phyloP scores from a whole-genome alignment of 2,113 vertebrate species.

The Cyphomyrus plagiostoma region DNA sequence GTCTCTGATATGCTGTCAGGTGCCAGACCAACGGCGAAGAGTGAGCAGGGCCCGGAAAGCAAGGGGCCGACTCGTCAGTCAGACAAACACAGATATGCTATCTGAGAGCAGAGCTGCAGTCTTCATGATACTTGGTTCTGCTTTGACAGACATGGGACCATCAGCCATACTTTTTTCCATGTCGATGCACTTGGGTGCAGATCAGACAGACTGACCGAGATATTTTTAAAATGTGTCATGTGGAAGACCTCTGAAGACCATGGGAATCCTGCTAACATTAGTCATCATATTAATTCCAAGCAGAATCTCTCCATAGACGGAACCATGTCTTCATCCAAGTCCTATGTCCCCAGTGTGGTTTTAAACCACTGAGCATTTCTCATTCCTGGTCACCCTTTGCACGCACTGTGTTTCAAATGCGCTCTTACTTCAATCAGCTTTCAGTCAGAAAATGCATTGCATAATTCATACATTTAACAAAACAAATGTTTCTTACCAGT shows the following conservation, averaged over 20 bases:
- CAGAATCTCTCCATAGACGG: background rate
- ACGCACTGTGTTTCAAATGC: background rate
- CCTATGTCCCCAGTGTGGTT: background rate
- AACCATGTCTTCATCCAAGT: background rate
- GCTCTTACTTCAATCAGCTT: background rate
- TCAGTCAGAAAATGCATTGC: background rate
- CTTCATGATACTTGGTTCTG: background rate
- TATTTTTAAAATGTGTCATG: background rate
- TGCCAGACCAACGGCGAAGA: background rate
- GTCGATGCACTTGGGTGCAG: background rate
- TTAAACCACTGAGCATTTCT: background rate
- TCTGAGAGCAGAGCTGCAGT: background rate
- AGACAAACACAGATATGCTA: background rate
- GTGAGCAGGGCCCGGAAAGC: background rate
- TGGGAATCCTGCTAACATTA: background rate
- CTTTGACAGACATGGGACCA: background rate
- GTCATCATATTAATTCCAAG: background rate
- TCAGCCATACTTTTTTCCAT: background rate
- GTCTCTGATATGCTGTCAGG: background rate
- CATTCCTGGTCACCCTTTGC: background rate
- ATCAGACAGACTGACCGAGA: background rate
- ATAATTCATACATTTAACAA: background rate
- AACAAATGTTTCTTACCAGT: background rate
- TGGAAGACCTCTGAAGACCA: background rate
- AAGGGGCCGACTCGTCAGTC: background rate